Conservation (phyloP, 2,797 vertebrate species). For the Ispidina picta region DNA sequence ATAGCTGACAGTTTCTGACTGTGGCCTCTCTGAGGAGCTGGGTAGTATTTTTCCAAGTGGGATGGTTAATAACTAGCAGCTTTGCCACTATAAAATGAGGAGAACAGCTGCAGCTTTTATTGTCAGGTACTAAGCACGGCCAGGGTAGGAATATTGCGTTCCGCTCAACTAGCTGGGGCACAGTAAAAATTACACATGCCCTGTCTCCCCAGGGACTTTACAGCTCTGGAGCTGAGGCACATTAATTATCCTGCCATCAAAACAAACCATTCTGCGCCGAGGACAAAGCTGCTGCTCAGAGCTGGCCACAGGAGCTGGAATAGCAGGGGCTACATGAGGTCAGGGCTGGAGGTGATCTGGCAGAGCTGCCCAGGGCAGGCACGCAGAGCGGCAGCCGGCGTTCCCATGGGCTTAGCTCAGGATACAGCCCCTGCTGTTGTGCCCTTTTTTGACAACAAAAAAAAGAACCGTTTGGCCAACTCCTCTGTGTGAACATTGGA, state of each 20-base stretch:
- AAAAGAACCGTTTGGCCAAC: neutral
- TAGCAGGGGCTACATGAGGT: neutral
- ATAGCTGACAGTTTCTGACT: neutral
- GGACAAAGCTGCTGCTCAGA: neutral
- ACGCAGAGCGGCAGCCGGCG: neutral
- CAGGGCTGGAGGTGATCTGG: constrained; percentile 37
- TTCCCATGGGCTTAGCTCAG: neutral
- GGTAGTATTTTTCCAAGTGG: neutral
- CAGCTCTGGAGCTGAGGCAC: neutral
- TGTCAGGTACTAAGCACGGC: neutral
- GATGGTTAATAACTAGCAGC: neutral
- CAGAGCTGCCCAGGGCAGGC: neutral
- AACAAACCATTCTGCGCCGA: neutral
- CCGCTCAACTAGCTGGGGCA: neutral
- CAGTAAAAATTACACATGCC: neutral
- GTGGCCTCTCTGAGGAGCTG: neutral
- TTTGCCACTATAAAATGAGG: neutral
- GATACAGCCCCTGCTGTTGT: neutral
- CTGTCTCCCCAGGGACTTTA: neutral
- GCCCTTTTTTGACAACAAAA: neutral
- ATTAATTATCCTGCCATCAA: neutral
- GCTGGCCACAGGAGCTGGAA: neutral
- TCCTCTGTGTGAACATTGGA: neutral
- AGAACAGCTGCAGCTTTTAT: neutral
- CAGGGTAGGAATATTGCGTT: neutral